Base-by-base conservation (phyloP, 1,140 invertebrate species). In the Phthorimaea operculella region DNA sequence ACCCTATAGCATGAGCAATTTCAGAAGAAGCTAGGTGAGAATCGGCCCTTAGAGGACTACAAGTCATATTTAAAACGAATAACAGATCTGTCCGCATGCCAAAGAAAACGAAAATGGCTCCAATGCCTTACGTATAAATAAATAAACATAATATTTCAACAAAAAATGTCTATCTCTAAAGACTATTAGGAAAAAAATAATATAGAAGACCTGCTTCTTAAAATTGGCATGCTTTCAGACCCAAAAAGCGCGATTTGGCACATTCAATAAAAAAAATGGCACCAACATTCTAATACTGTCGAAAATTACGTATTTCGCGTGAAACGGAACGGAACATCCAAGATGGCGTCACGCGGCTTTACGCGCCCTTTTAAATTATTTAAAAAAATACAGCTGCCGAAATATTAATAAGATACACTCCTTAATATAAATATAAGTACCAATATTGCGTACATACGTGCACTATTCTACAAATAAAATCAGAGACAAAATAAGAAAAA, bases 301-400 rank as follows among this genome's bases (percentile, higher is more conserved):
- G n/a, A 28, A 47, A 16, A 47, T 47, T 47, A 47, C 16, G 17
- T 16, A 47, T 15, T 21, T 28, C 10, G 17, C 10, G n/a, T 39
- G 47, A 55, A 21, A 33, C 11, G 16, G 16, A 21, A 33, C 11
- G 16, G 16, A 51, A 52, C 21, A 47, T 21, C 14, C 39, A 16
- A 33, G 18, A 49, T 17, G 51, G 56, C 33, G 10, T 52, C 45
- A 28, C 21, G 28, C 58, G 62, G 64, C 69, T 61, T 50, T 48
- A n/a, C 62, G 55, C 54, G 56, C 55, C 55, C 21, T 53, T 48
- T 11, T 15, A 48, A 15, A 57, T 55, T 34, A 33, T 44, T 58
- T 51, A 56, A 72, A 66, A 70, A 73, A 70, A 72, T 75, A 79
- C 71, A 74, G 68, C 70, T 71, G 70, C 70, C 70, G 76, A 81